Evolutionary conservation across 1,140 invertebrate genomes (phyloP).

Genomic region (Cotesia typhae): DNA sequence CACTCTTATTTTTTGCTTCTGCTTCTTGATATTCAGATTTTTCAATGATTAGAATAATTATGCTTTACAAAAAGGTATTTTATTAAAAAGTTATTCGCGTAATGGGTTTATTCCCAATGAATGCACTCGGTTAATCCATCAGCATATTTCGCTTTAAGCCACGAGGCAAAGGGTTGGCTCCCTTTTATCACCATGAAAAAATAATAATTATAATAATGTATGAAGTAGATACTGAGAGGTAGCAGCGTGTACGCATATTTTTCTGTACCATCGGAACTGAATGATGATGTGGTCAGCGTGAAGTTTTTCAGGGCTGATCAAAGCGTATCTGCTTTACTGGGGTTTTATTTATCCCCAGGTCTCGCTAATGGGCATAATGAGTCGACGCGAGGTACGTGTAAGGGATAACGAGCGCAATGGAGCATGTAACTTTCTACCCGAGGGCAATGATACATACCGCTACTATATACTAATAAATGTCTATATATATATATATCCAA

Average conservation of each 20-base stretch:
- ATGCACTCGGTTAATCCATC: constrained; percentile 27
- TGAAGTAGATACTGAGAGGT: not conserved
- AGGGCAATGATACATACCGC: constrained; percentile 1
- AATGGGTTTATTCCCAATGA: constrained; percentile 15
- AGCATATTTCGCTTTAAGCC: constrained; percentile 13
- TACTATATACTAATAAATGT: not conserved
- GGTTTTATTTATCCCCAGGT: not conserved
- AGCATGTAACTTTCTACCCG: constrained; percentile 11
- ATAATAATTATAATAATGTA: too few relatives aligned
- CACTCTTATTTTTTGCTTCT: too few relatives aligned
- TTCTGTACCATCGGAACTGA: not conserved
- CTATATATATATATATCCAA: not conserved
- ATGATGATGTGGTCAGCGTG: constrained; percentile 17
- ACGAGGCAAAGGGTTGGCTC: constrained; percentile 12
- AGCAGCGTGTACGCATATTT: not conserved
- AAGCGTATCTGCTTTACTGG: constrained; percentile 8
- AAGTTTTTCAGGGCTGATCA: constrained; percentile 32
- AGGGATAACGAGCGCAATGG: constrained; percentile 12
- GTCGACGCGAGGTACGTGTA: constrained; percentile 1
- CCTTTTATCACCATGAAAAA: constrained; percentile 10
- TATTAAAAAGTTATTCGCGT: not conserved
- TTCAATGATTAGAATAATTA: not conserved
- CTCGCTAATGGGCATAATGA: constrained; percentile 3
- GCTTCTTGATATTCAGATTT: not conserved
- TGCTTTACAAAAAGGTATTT: not conserved